Conservation (phyloP, 2,888 invertebrate genomes). For the Baccha elongata region DNA sequence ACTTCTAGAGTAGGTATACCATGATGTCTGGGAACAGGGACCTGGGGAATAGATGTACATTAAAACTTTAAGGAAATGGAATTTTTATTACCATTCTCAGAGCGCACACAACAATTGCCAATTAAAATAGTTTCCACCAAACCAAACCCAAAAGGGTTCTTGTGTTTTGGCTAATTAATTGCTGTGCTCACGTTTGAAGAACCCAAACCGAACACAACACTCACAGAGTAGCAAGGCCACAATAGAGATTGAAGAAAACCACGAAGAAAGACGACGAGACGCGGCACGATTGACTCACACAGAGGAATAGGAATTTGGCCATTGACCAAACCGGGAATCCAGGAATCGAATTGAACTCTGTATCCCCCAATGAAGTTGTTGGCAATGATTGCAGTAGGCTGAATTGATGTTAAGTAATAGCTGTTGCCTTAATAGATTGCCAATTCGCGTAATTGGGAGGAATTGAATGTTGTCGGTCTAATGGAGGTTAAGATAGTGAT, state of each 20-base stretch:
- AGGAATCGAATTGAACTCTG: conserved; percentile 61
- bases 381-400: conserved; percentile 76
- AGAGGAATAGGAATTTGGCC: conserved; percentile 42
- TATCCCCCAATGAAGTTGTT: conserved; percentile 76
- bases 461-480: conserved; percentile 64
- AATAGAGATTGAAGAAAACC: conserved; percentile 22
- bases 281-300: not conserved
- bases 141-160: conserved; percentile 76
- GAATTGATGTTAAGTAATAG: conserved; percentile 77
- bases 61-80: conserved; percentile 66
- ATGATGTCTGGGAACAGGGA: not conserved
- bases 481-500: conserved; percentile 38
- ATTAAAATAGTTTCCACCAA: conserved; percentile 79
- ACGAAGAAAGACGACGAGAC: not conserved
- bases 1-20: not conserved
- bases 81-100: conserved; percentile 78
- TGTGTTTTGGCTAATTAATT: conserved; percentile 80
- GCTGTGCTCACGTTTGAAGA: conserved; percentile 77
- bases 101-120: conserved; percentile 79
- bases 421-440: conserved; percentile 74
- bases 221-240: conserved; percentile 40
- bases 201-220: conserved; percentile 65
- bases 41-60: not conserved
- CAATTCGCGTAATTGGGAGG: conserved; percentile 70
- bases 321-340: conserved; percentile 43